phyloP scores from a whole-genome alignment of 1,140 invertebrate species.

The Hylaeus volcanicus region DNA sequence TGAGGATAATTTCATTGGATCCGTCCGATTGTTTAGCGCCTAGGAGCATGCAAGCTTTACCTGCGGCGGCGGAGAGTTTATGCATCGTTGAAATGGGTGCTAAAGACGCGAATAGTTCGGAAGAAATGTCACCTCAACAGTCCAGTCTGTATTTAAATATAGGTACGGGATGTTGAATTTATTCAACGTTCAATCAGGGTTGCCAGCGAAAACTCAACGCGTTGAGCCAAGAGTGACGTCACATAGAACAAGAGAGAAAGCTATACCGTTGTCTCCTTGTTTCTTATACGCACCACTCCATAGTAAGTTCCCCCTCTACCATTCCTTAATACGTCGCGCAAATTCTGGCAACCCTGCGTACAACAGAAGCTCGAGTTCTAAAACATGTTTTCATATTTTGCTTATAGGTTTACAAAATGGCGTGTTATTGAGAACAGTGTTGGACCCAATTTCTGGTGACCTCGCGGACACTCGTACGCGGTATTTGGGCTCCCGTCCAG shows the following conservation, averaged over 20 bases:
- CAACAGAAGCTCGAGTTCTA: not conserved
- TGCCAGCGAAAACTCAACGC: too few relatives aligned
- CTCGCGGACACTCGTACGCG: conserved; percentile 97
- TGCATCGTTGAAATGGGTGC: conserved; percentile 95
- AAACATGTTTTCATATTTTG: not conserved
- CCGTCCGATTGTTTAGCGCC: conserved; percentile 95
- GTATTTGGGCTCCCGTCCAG: conserved; percentile 96
- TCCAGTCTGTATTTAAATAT: conserved; percentile 97
- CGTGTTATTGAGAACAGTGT: conserved; percentile 94
- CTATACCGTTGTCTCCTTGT: too few relatives aligned
- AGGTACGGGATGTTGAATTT: conserved; percentile 80
- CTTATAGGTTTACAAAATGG: conserved; percentile 92
- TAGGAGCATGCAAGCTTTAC: conserved; percentile 98
- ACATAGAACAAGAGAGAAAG: too few relatives aligned
- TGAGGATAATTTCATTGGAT: conserved; percentile 98
- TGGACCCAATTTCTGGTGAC: conserved; percentile 98
- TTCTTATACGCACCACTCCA: too few relatives aligned
- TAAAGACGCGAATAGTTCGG: conserved; percentile 82
- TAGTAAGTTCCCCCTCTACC: too few relatives aligned
- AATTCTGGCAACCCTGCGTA: too few relatives aligned
- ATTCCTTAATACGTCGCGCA: too few relatives aligned
- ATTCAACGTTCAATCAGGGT: not conserved
- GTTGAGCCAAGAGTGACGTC: too few relatives aligned
- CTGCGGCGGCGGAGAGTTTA: conserved; percentile 96
- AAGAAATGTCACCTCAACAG: conserved; percentile 80